Evolutionary conservation across 2,797 vertebrate species (phyloP).

Genomic region (Cuculus canorus): DNA sequence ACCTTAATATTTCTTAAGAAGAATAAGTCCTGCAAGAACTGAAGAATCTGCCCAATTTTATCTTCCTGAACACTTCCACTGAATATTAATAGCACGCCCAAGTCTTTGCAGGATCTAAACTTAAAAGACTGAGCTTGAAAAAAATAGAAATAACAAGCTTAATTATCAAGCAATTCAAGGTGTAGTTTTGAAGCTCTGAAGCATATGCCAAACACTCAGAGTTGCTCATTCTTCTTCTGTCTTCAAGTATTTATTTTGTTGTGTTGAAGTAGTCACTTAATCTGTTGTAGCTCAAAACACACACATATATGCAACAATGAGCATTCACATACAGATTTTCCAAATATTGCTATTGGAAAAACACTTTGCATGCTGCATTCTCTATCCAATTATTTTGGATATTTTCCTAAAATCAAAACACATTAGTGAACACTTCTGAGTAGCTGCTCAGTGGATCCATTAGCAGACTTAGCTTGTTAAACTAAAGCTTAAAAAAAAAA

Average conservation of each 20-base stretch:
- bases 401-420: slow-evolving; percentile 36
- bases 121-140: not conserved
- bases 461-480: slow-evolving; percentile 4
- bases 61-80: not conserved
- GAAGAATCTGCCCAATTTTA: not conserved
- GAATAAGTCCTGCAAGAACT: not conserved
- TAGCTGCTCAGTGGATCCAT: not conserved
- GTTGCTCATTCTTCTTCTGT: not conserved
- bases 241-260: not conserved
- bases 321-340: slow-evolving; percentile 50
- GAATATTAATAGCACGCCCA: not conserved
- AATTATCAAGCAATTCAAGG: not conserved
- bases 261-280: not conserved
- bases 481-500: not conserved
- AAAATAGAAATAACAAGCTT: not conserved
- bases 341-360: slow-evolving; percentile 60
- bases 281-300: not conserved
- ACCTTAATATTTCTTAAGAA: not conserved
- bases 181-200: not conserved
- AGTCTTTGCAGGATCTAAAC: not conserved
- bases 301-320: slow-evolving; percentile 60
- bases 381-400: slow-evolving; percentile 42
- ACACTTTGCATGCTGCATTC: slow-evolving; percentile 42
- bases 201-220: not conserved
- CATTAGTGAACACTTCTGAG: slow-evolving; percentile 7